A percentile compares a stretch with the other conserved stretches of the same genome.
Conservation (phyloP, 2,888 invertebrate genomes). For the Cosmorhoe ocellata region DNA sequence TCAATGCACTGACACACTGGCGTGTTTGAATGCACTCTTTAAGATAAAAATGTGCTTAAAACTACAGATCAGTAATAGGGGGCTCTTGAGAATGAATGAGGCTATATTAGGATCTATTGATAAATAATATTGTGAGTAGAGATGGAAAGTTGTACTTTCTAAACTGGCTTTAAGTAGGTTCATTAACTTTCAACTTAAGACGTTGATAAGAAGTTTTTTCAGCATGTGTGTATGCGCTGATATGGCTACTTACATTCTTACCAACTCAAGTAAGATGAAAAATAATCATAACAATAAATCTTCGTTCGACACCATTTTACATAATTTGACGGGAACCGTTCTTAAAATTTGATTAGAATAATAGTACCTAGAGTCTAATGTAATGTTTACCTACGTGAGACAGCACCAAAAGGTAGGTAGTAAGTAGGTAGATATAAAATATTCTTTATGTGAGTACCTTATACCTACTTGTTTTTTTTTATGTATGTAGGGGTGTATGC, state of each 20-base stretch:
- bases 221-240: conserved; percentile 1
- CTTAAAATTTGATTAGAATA: too few relatives aligned
- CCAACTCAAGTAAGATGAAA: not conserved
- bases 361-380: too few relatives aligned
- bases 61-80: conserved; percentile 4
- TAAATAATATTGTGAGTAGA: conserved; percentile 14
- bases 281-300: too few relatives aligned
- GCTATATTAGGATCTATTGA: conserved; percentile 18
- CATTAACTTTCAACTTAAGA: conserved; percentile 24
- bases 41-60: conserved; percentile 44
- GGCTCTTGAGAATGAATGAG: conserved; percentile 28
- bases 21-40: conserved; percentile 48
- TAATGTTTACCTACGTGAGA: too few relatives aligned
- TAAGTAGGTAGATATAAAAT: too few relatives aligned
- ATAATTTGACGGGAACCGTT: too few relatives aligned
- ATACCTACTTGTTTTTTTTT: too few relatives aligned
- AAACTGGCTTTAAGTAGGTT: conserved; percentile 25
- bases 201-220: conserved; percentile 20
- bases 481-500: too few relatives aligned
- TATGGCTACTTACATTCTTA: not conserved
- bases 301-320: too few relatives aligned
- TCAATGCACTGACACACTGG: conserved; percentile 57
- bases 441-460: too few relatives aligned
- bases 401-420: too few relatives aligned
- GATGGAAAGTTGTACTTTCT: conserved; percentile 25